These are phyloP conservation scores for Acholoe squamosa DNA, from an alignment of 2,888 invertebrate species.

Conservation along the genomic window DNA sequence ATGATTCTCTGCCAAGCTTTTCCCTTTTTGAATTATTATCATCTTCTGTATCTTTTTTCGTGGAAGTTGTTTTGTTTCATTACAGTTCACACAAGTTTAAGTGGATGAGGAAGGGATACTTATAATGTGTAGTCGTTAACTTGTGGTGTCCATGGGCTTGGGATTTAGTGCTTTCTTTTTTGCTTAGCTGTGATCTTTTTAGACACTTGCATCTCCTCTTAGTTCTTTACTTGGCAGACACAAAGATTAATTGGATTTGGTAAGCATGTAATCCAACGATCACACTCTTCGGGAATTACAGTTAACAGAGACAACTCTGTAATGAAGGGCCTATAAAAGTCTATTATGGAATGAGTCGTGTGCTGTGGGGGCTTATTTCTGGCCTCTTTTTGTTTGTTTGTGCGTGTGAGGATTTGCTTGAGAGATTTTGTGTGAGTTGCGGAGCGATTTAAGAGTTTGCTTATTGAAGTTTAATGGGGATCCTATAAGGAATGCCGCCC, in stretches of 20 bases:
- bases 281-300: neutral
- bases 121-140: neutral
- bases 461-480: slow-evolving; percentile 18
- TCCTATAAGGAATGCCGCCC: neutral
- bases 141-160: neutral
- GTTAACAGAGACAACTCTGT: slow-evolving; percentile 10
- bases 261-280: slow-evolving; percentile 38
- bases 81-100: slow-evolving; percentile 3
- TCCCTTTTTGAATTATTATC: neutral
- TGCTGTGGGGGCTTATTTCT: neutral
- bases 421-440: neutral
- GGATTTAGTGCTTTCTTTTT: neutral
- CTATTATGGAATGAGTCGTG: slow-evolving; percentile 21
- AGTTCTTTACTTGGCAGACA: neutral
- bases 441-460: neutral
- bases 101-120: neutral
- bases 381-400: neutral
- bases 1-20: neutral
- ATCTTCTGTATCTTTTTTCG: no score
- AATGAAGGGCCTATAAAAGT: slow-evolving; percentile 1
- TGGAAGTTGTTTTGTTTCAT: neutral
- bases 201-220: neutral
- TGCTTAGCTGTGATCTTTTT: neutral
- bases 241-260: slow-evolving; percentile 41
- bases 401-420: slow-evolving; percentile 15